A percentile compares a stretch with the other conserved stretches of the same genome.
These are phyloP conservation scores for Cyphomyrmex costatus DNA, from an alignment of 1,140 invertebrate genomes.

Conservation along the genomic window DNA sequence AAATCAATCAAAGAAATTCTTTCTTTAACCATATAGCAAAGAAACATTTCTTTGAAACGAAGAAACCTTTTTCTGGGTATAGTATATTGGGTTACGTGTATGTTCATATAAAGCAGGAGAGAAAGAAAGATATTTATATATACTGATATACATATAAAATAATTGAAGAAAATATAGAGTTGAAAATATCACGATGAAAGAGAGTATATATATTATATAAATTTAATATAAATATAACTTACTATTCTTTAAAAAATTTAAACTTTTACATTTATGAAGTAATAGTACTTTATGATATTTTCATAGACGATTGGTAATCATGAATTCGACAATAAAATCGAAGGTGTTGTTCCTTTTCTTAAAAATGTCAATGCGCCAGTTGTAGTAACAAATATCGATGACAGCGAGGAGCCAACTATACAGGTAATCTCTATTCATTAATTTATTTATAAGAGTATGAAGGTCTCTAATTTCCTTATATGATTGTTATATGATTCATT, in stretches of 20 bases:
- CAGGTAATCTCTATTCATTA: conserved; percentile 75
- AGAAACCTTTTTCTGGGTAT: too few relatives aligned
- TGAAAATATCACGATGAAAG: neutral
- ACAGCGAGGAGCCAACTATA: conserved; percentile 90
- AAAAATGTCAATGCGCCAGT: conserved; percentile 89
- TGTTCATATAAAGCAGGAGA: too few relatives aligned
- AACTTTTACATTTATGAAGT: neutral
- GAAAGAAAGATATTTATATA: too few relatives aligned
- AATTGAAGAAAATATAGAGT: neutral
- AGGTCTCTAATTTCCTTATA: neutral
- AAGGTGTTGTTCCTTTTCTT: conserved; percentile 92
- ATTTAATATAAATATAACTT: neutral
- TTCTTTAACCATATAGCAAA: too few relatives aligned
- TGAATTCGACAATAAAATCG: conserved; percentile 94
- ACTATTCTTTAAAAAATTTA: neutral
- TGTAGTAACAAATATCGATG: conserved; percentile 93
- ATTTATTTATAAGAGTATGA: neutral
- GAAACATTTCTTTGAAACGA: too few relatives aligned
- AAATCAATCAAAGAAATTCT: too few relatives aligned
- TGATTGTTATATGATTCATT: neutral
- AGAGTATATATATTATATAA: too few relatives aligned
- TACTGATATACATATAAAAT: neutral
- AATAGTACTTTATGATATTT: conserved; percentile 2
- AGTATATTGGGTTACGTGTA: too few relatives aligned
- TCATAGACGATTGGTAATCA: conserved; percentile 93